Base-by-base conservation (phyloP, 2,888 invertebrate genomes). In the Drosophila falleni region DNA sequence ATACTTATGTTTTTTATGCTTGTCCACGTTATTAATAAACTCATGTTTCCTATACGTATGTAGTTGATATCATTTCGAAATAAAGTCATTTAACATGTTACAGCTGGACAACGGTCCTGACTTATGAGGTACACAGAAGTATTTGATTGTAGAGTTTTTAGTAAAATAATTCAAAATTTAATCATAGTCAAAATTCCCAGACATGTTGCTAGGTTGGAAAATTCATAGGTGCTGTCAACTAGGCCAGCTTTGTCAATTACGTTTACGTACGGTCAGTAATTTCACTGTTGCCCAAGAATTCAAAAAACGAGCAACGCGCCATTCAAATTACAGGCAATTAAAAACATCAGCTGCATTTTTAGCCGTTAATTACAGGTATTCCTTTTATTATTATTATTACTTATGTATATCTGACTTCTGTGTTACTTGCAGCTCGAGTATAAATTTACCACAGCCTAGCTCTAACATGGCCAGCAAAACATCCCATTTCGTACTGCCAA, bases 401-500 rank as follows among this genome's bases (percentile, higher is more conserved):
- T 66, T 53, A 66, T 11, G 9, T 61, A 47, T 39, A 4, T 23
- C 23, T 23, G 54, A 63, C n/a, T 63, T 55, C 15, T 10, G 49
- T 26, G 42, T 23, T 41, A 15, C 6, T 74, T 88, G 10, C 74
- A 85, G 88, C 49, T 74, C 80, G 16, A 65, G 62, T 44, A 5
- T 13, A 41, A 80, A 74, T 56, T 50, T 74, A 26, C 58, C 80
- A 2, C 55, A 82, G 15, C 39, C 50, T 4, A 58, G 51, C 47
- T 67, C 50, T 33, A 75, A 71, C 11, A 91, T 92, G 92, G 80
- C 90, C 39, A 88, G 70, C 64, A 88, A 85, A 55, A 76, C 88
- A 42, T 81, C 92, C 5, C 92, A 93, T 60, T 93, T 92, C 70
- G 91, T 92, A 50, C 65, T 93, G 61, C 93, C 93, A 13, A 93